Base-by-base conservation (phyloP, 2,888 invertebrate species). In the Allolobophora icterica region DNA sequence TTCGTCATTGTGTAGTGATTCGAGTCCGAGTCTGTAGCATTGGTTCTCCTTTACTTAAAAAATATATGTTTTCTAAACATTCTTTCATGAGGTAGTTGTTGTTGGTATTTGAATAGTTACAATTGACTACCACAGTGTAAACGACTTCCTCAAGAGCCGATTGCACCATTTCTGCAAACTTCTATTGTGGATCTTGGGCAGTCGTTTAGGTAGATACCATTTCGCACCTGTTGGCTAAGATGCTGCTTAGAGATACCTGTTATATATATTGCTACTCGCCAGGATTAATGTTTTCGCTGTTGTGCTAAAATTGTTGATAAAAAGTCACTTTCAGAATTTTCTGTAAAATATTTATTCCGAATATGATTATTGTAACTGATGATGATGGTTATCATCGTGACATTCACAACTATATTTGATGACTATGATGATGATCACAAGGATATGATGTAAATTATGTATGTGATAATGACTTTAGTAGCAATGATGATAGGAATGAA, bases 331-430 rank as follows among this genome's bases (percentile, higher is more conserved):
- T 71, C 8, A 71, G 71, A n/a, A 71, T n/a, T 71, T 71, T 6
- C 0, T 71, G 71, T 71, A 71, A 71, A 71, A 71, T 71, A 71
- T 71, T 71, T 71, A 71, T 71, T 30, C n/a, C 0, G 30, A 71
- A 71, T 71, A 71, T 71, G n/a, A 71, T 71, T 71, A 71, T n/a
- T 71, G n/a, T 71, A n/a, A 71, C 71, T 71, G 71, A 71, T 71
- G n/a, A 52, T 52, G 30, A 19, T 45, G n/a, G n/a, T 71, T n/a
- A 71, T 71, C 71, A 71, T 71, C 71, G 21, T 19, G n/a, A 71
- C n/a, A n/a, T 71, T 71, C 71, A 71, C 13, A n/a, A 71, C 71
- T 71, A 6, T 30, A n/a, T 71, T 8, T n/a, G n/a, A 71, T n/a
- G 71, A 71, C n/a, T 30, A 71, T 30, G 71, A 30, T 30, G 71